phyloP scores from a whole-genome alignment of 2,797 vertebrate genomes.

The Acanthopagrus latus region DNA sequence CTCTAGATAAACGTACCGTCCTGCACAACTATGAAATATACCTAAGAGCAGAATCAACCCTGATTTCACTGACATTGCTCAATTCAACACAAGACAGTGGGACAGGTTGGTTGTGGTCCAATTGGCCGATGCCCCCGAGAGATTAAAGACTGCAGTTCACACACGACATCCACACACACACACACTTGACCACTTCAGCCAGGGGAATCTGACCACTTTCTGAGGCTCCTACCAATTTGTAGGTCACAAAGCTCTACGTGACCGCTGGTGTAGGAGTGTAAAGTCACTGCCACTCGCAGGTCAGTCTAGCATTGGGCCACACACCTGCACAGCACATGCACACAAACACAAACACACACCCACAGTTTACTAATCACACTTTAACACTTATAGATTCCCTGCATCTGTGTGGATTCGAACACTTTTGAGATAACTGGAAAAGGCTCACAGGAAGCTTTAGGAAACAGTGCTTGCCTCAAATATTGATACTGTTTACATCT shows the following conservation, averaged over 20 bases:
- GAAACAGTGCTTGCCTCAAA: slow-evolving; percentile 37
- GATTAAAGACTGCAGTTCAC: slow-evolving; percentile 41
- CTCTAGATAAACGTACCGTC: slow-evolving; percentile 9
- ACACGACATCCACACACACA: slow-evolving; percentile 16
- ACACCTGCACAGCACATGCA: slow-evolving; percentile 3
- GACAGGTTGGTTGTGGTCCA: slow-evolving; percentile 24
- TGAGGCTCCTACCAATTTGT: slow-evolving; percentile 80
- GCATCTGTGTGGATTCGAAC: slow-evolving; percentile 25
- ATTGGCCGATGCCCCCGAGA: slow-evolving; percentile 30
- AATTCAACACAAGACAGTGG: slow-evolving; percentile 16
- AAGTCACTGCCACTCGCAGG: slow-evolving; percentile 71
- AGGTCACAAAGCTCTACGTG: slow-evolving; percentile 79
- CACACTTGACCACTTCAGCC: slow-evolving; percentile 64
- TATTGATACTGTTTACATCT: slow-evolving; percentile 43
- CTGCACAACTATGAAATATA: background rate
- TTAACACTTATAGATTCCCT: slow-evolving; percentile 14
- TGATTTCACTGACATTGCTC: background rate
- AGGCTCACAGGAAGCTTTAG: slow-evolving; percentile 33
- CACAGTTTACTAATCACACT: slow-evolving; percentile 24
- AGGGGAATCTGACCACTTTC: slow-evolving; percentile 80
- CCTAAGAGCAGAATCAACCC: slow-evolving; percentile 7
- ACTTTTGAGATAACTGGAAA: background rate
- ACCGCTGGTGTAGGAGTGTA: slow-evolving; percentile 79
- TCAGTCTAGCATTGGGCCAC: slow-evolving; percentile 54
- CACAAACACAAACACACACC: background rate